These are phyloP conservation scores for Silurus aristotelis DNA, from an alignment of 2,797 vertebrate species.

Conservation along the genomic window DNA sequence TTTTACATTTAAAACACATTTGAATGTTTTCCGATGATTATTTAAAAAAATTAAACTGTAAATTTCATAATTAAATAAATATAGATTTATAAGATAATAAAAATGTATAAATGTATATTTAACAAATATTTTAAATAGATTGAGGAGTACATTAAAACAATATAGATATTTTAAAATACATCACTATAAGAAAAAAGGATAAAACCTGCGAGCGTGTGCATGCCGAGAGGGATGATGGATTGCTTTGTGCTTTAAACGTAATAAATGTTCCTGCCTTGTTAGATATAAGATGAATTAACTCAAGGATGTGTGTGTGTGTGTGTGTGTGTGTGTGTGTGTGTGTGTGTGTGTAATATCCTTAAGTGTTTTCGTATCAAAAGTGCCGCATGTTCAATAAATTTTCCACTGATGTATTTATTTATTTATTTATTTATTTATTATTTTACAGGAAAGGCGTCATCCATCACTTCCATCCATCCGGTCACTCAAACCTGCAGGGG, in stretches of 20 bases:
- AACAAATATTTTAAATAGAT: neutral
- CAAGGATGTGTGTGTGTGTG: neutral
- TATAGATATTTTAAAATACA: neutral
- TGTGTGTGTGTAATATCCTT: slow-evolving; percentile 48
- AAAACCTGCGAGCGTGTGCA: neutral
- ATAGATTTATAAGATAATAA: neutral
- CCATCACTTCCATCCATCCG: slow-evolving; percentile 27
- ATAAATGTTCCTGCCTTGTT: slow-evolving; percentile 42
- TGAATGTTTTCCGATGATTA: too few species aligned
- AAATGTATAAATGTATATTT: neutral
- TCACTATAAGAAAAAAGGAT: neutral
- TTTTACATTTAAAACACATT: too few species aligned
- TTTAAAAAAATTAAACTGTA: too few species aligned
- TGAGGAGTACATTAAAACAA: too few species aligned
- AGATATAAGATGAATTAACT: slow-evolving; percentile 36
- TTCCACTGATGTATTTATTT: slow-evolving; percentile 29
- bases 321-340: neutral
- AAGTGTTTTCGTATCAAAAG: slow-evolving; percentile 56
- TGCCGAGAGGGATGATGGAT: slow-evolving; percentile 12
- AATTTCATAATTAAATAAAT: neutral
- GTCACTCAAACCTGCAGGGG: neutral
- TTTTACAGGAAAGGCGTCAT: slow-evolving; percentile 10
- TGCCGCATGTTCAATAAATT: slow-evolving; percentile 47
- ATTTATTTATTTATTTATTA: slow-evolving; percentile 13
- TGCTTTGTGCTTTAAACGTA: slow-evolving; percentile 21